Percentiles rank a stretch among this genome's conserved stretches.
Evolutionary conservation across 1,140 invertebrate genomes (phyloP).

Genomic region (Meteorus sp.): DNA sequence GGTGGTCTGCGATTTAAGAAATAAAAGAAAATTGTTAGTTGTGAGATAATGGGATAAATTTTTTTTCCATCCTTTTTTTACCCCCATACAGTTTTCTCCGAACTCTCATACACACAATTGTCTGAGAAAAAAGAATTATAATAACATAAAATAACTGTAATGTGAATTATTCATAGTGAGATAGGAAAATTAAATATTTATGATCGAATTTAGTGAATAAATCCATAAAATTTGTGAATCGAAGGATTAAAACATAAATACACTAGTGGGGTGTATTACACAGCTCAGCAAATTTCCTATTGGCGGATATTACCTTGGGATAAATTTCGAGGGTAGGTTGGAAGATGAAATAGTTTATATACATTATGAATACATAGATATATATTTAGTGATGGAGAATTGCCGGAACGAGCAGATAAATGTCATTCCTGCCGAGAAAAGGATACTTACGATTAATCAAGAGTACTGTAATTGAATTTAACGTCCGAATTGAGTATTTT

Average conservation of each 20-base stretch:
- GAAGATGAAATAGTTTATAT: neutral
- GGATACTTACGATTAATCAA: conserved; percentile 57
- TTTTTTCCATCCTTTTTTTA: neutral
- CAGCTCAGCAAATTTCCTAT: neutral
- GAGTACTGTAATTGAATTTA: conserved; percentile 55
- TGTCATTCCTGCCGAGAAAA: conserved; percentile 18
- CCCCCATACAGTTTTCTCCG: too few relatives aligned
- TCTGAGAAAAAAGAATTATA: too few relatives aligned
- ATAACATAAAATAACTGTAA: too few relatives aligned
- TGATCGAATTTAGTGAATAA: neutral
- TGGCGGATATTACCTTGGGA: neutral
- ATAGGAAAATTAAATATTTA: too few relatives aligned
- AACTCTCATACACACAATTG: too few relatives aligned
- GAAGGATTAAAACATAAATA: neutral
- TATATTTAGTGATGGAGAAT: neutral
- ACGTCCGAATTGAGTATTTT: conserved; percentile 57
- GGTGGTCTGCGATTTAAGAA: conserved; percentile 43
- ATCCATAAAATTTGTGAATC: neutral
- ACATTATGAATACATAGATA: neutral
- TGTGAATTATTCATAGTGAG: too few relatives aligned
- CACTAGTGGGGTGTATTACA: neutral
- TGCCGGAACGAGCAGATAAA: neutral
- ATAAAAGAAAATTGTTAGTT: neutral
- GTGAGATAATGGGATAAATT: neutral
- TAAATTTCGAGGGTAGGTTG: neutral